Evolutionary conservation across 2,113 vertebrate species (phyloP), one percentile per base, ranked within the genome.

Genomic region (Apistogramma diplotaenia): DNA sequence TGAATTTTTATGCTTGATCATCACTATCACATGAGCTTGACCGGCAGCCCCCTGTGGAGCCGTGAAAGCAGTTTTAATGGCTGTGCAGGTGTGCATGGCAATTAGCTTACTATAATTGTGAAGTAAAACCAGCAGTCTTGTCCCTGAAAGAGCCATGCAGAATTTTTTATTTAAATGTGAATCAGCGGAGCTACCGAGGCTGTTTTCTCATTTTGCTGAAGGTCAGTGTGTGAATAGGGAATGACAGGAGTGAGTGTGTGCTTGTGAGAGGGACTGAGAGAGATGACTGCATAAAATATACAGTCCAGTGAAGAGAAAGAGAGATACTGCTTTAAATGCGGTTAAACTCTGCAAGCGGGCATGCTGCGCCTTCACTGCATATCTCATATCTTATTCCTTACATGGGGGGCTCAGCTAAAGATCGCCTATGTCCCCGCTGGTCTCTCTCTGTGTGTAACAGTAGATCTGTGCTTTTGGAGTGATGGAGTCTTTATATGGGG

Each of bases 191-290:
- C 61, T 65, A 51, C 71, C 11, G 56, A 86, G 79, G 72, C 40
- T 85, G 84, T 86, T 89, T 89, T 84, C 79, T 89, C 15, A 16
- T 78, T 85, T 73, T 54, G 83, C 51, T 89, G 89, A 94, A 93
- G 92, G 91, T 93, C 91, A 92, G 55, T 58, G 71, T 85, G 78
- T 82, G 82, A 74, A 86, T 79, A 71, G 43, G 29, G 61, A 87
- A 79, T 27, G 72, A 79, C 76, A 54, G 72, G 40, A 40, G 54
- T 71, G 58, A 71, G 62, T 49, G 12, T 59, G 76, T 55, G 74
- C 58, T 62, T 75, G 54, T 8, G 43, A 74, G 60, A 11, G 35
- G n/a, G 67, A 55, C 71, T 6, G 19, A 75, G 80, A 62, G 79
- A 70, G 65, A 82, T 79, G 82, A 84, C 73, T 81, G 74, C 84